A percentile compares a stretch with the other conserved stretches of the same genome.
Evolutionary conservation across 2,797 vertebrate species (phyloP).

Genomic region (Falco naumanni): DNA sequence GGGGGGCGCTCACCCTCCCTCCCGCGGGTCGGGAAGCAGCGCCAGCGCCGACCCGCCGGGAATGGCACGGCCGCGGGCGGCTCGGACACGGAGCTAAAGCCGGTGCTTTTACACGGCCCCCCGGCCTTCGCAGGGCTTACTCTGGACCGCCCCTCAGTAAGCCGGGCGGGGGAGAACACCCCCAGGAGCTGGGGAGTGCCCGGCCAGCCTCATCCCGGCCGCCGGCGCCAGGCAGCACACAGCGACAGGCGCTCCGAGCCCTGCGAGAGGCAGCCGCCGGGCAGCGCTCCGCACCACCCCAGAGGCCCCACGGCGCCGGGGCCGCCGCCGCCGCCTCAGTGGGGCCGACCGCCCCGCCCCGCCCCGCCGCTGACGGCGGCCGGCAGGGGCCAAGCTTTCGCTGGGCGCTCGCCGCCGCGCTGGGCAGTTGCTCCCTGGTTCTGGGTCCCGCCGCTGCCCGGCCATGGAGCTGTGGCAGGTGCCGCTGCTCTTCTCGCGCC

Average conservation of each 20-base stretch:
- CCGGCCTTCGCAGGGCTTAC: too few relatives aligned
- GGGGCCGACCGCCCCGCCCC: neutral
- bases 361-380: neutral
- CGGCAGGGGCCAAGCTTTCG: neutral
- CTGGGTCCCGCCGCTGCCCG: neutral
- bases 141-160: too few relatives aligned
- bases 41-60: neutral
- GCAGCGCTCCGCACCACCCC: neutral
- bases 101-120: too few relatives aligned
- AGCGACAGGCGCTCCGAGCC: rapidly evolving
- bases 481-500: constrained; percentile 82
- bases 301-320: rapidly evolving
- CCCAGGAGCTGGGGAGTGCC: too few relatives aligned
- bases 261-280: neutral
- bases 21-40: neutral
- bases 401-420: neutral
- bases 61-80: too few relatives aligned
- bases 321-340: too few relatives aligned
- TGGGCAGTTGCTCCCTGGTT: rapidly evolving
- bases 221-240: neutral
- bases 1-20: too few relatives aligned
- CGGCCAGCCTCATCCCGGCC: too few relatives aligned
- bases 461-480: constrained; percentile 75
- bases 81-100: neutral
- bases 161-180: neutral